phyloP scores from a whole-genome alignment of 2,888 invertebrate genomes.

The Stenoptilia bipunctidactyla region DNA sequence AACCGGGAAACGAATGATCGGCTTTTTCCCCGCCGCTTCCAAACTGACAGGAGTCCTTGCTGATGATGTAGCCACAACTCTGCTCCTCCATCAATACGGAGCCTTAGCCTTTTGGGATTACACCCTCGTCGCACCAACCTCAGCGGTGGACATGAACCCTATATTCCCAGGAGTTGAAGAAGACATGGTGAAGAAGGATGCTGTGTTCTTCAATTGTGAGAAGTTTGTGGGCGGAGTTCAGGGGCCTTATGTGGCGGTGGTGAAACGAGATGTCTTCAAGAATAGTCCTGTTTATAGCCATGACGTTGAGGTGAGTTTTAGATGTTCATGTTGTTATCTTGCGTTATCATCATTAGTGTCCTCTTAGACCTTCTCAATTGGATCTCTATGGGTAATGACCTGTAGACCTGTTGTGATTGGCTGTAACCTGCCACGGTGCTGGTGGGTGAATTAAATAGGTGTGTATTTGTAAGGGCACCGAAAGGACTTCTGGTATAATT shows the following conservation, averaged over 20 bases:
- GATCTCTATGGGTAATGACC: no score
- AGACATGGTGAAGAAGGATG: conserved; percentile 86
- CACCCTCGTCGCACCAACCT: conserved; percentile 85
- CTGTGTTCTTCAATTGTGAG: conserved; percentile 89
- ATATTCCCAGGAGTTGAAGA: conserved; percentile 76
- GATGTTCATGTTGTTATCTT: neutral
- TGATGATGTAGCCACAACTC: conserved; percentile 86
- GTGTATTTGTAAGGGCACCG: no score
- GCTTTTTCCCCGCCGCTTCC: conserved; percentile 88
- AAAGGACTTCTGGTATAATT: no score
- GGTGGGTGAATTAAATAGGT: no score
- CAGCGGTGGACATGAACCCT: conserved; percentile 88
- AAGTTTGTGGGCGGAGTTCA: conserved; percentile 93
- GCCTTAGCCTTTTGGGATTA: conserved; percentile 93
- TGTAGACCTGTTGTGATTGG: no score
- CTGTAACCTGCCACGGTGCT: no score
- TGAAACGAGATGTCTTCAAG: conserved; percentile 62
- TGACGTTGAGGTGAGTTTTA: conserved; percentile 53
- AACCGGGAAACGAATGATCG: conserved; percentile 79
- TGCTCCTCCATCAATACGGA: conserved; percentile 83
- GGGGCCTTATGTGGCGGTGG: conserved; percentile 78
- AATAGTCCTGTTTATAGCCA: conserved; percentile 45
- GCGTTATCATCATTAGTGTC: neutral
- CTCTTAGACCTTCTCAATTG: no score
- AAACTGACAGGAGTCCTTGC: conserved; percentile 90